Percentiles rank a stretch among this genome's conserved stretches.
phyloP scores from a whole-genome alignment of 2,888 invertebrate species.

The Cheiracanthium punctorium region DNA sequence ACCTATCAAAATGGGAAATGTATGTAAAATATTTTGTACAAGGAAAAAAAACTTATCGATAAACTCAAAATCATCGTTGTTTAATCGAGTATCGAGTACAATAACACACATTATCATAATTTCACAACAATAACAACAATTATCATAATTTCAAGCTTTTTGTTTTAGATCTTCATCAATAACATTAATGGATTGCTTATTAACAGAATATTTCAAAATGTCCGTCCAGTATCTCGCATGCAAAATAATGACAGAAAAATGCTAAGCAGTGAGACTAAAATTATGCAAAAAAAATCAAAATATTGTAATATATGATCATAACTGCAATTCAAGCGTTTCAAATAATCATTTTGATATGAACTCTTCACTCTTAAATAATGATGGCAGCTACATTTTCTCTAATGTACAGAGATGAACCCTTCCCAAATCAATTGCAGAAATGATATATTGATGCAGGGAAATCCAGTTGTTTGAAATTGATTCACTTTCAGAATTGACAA shows the following conservation, averaged over 20 bases:
- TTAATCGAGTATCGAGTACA: no score
- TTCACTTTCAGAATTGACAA: neutral
- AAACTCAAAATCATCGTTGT: no score
- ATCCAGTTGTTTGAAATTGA: neutral
- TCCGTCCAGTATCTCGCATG: no score
- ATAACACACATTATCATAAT: no score
- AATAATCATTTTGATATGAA: neutral
- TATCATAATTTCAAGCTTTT: no score
- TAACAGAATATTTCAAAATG: no score
- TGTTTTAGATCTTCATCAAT: no score
- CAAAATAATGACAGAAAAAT: neutral
- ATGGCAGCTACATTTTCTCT: neutral
- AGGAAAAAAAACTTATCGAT: no score
- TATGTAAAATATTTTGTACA: no score
- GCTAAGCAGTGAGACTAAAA: neutral
- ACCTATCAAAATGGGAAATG: no score
- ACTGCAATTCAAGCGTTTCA: neutral
- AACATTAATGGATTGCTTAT: no score
- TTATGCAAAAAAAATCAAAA: neutral
- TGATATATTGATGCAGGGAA: neutral
- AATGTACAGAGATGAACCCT: neutral
- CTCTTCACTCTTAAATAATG: neutral
- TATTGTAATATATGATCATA: neutral
- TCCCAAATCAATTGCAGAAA: slow-evolving; percentile 7
- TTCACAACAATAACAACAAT: no score